Evolutionary conservation across 2,113 vertebrate species (phyloP), one percentile per base, ranked within the genome.

Genomic region (Heterotilapia buettikoferi): DNA sequence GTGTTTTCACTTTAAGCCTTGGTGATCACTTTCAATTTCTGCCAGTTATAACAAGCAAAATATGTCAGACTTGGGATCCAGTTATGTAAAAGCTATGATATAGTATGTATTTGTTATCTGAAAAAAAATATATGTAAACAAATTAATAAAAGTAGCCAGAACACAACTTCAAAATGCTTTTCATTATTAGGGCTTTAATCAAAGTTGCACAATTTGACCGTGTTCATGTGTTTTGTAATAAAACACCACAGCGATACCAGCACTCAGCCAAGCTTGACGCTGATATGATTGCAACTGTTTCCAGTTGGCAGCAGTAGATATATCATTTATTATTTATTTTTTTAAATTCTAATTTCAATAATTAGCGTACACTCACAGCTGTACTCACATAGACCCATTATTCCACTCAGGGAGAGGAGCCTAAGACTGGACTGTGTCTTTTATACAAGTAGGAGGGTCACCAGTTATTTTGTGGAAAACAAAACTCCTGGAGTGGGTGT

Each of bases 351-450:
- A 56, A 56, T 56, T 56, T 56, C 21, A 56, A 13, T 56, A 56
- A 56, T 56, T 56, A 54, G 53, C 10, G 0, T 54, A 54, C 53
- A 24, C 53, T 54, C 0, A 1, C n/a, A 54, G 53, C n/a, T 0
- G 53, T 54, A 54, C 53, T 54, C 10, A 54, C 53, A 54, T 54
- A 12, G 10, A 0, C 53, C 4, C 53, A 56, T 56, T 56, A 56
- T 56, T 56, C 53, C 53, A 56, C 21, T 56, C 53, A 56, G 21
- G 21, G 21, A 24, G 53, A 2, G 0, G 53, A 56, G 11, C 21
- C 0, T 56, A 56, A 56, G 53, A 56, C 53, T 56, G 21, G 53
- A 56, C 53, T 56, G 53, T 56, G 21, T 0, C 21, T 56, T 0
- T 56, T 13, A 24, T 56, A 56, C 21, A 24, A 24, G 53, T 24